These are phyloP conservation scores for Eupithecia inturbata DNA, from an alignment of 2,888 invertebrate genomes.

Conservation along the genomic window DNA sequence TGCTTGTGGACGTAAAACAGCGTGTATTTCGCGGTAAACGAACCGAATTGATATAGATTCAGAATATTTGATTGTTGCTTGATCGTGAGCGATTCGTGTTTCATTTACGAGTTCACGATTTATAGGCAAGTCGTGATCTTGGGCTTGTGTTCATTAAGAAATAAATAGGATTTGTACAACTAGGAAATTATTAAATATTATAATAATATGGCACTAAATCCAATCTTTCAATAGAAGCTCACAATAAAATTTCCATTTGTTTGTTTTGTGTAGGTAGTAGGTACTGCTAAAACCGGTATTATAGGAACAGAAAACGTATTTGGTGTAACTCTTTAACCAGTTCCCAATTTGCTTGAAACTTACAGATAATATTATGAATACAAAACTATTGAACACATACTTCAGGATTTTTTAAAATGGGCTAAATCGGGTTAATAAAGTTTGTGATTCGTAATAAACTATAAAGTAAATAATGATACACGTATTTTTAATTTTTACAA, in stretches of 20 bases:
- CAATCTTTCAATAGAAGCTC: not conserved
- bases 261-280: not conserved
- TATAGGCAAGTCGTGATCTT: not conserved
- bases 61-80: conserved; percentile 8
- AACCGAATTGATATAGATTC: conserved; percentile 14
- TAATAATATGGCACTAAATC: not conserved
- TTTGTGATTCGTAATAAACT: too few species aligned
- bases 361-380: too few species aligned
- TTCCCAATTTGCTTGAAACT: too few species aligned
- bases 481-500: too few species aligned
- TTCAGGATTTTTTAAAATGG: too few species aligned
- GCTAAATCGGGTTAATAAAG: too few species aligned
- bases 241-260: not conserved
- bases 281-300: not conserved
- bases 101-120: conserved; percentile 1
- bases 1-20: conserved; percentile 5
- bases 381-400: too few species aligned
- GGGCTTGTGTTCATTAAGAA: not conserved
- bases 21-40: not conserved
- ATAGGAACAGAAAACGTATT: not conserved
- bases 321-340: too few species aligned
- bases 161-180: not conserved
- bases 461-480: too few species aligned
- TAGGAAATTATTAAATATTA: not conserved
- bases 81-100: not conserved